Evolutionary conservation across 2,888 invertebrate species (phyloP), one percentile per base, ranked within the genome.

Genomic region (Himalopsyche tibetana): DNA sequence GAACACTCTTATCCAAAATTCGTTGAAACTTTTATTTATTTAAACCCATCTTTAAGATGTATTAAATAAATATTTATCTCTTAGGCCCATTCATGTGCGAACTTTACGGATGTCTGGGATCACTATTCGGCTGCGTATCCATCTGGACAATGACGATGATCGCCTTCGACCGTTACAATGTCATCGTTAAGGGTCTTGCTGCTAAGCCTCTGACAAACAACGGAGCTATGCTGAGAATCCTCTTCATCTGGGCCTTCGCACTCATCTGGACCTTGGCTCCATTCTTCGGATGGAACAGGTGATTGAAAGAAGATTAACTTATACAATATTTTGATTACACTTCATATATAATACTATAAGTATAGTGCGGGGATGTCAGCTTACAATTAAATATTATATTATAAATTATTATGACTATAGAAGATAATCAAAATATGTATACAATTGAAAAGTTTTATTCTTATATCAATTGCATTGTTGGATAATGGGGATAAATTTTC

Each of bases 111-210:
- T 95, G 97, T 92, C 94, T 95, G 84, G 98, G 98, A 55, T 98
- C 98, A 69, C 94, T 98, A 86, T 98, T 96, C 90, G 98, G 98
- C 87, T 97, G 97, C 91, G 95, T 94, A 89, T 98, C 98, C 87
- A 98, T 98, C 90, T 98, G 98, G 97, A 96, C 97, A 51, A 97
- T 98, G 97, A 96, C 96, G 19, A 95, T 96, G 95, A 98, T 98
- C 89, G 97, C 98, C 86, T 94, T 98, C 90, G 98, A 98, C 91
- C 95, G 98, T 89, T 98, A 98, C 94, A 97, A 97, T 91, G 98
- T 98, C 86, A 98, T 98, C 90, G 98, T 98, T 63, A 97, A 97
- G 92, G 97, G 98, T 89, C 94, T 98, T 89, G 95, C 97, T 84
- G 98, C 96, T 17, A 95, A 96, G 90, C 97, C 97, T 40, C 94